Percentiles rank a stretch among this genome's conserved stretches.
Evolutionary conservation across 1,140 invertebrate genomes (phyloP).

Genomic region (Lethrus apterus): DNA sequence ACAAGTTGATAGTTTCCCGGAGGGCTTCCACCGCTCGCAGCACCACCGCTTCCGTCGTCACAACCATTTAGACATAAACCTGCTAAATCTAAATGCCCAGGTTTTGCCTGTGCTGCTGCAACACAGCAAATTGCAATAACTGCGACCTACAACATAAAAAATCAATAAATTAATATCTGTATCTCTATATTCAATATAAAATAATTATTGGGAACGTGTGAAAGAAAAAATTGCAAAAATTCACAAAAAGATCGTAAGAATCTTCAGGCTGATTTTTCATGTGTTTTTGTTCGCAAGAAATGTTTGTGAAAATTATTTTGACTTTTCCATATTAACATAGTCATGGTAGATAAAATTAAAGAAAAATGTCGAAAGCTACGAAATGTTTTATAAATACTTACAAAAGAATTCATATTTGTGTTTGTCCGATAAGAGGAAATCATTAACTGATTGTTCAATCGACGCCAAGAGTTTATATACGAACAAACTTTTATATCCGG

Average conservation of each 20-base stretch:
- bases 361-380: neutral
- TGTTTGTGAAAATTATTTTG: slow-evolving; percentile 2
- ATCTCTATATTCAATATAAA: too few relatives aligned
- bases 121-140: slow-evolving; percentile 14
- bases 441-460: slow-evolving; percentile 6
- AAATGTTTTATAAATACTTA: slow-evolving; percentile 4
- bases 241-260: neutral
- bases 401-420: slow-evolving; percentile 4
- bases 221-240: neutral
- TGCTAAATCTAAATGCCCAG: neutral
- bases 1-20: slow-evolving; percentile 18
- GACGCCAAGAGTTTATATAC: slow-evolving; percentile 9
- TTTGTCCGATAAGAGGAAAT: slow-evolving; percentile 2
- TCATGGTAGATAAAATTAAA: neutral
- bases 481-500: slow-evolving; percentile 1
- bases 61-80: neutral
- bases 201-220: neutral
- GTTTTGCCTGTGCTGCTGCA: slow-evolving; percentile 14
- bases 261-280: neutral
- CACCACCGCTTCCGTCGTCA: slow-evolving; percentile 8
- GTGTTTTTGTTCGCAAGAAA: neutral
- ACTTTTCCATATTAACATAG: neutral
- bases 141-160: neutral
- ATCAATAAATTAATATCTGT: too few relatives aligned
- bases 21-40: neutral